Conservation (phyloP, 2,113 vertebrate species). For the Pseudolaguvia tuberculata region DNA sequence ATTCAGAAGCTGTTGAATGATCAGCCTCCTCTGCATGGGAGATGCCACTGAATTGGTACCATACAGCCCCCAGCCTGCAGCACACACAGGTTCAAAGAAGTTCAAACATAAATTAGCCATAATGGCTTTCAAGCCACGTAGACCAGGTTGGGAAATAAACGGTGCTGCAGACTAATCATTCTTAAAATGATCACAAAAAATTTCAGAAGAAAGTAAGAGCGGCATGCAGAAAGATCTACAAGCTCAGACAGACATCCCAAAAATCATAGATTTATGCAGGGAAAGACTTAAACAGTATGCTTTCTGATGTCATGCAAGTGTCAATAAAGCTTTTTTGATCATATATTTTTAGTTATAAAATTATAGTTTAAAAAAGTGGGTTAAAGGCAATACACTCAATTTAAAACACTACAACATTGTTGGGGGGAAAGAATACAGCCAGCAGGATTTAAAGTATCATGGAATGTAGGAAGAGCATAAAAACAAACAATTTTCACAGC, state of each 20-base stretch:
- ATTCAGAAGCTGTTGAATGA: constrained; percentile 65
- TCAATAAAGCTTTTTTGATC: too few relatives aligned
- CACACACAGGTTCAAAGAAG: constrained; percentile 56
- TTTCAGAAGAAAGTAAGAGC: background rate
- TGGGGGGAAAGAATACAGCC: constrained; percentile 12
- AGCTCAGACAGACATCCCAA: background rate
- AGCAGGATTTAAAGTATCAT: constrained; percentile 8
- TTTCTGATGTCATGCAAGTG: too few relatives aligned
- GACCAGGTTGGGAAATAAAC: constrained; percentile 44
- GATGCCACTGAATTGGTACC: constrained; percentile 55
- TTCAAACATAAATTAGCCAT: background rate
- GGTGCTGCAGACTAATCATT: background rate
- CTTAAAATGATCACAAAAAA: background rate
- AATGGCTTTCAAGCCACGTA: background rate
- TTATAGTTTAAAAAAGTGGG: too few relatives aligned
- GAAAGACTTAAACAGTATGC: constrained; percentile 46
- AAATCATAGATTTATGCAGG: constrained; percentile 31
- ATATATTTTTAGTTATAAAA: too few relatives aligned
- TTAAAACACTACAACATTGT: constrained; percentile 30
- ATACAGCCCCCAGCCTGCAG: constrained; percentile 63
- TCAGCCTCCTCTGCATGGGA: constrained; percentile 56
- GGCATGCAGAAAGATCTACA: constrained; percentile 18
- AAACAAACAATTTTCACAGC: constrained; percentile 37
- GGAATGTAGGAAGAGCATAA: background rate
- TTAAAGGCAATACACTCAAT: constrained; percentile 34